Percentiles rank a stretch among this genome's conserved stretches.
phyloP scores from a whole-genome alignment of 2,113 vertebrate species.

The Zonotrichia leucophrys region DNA sequence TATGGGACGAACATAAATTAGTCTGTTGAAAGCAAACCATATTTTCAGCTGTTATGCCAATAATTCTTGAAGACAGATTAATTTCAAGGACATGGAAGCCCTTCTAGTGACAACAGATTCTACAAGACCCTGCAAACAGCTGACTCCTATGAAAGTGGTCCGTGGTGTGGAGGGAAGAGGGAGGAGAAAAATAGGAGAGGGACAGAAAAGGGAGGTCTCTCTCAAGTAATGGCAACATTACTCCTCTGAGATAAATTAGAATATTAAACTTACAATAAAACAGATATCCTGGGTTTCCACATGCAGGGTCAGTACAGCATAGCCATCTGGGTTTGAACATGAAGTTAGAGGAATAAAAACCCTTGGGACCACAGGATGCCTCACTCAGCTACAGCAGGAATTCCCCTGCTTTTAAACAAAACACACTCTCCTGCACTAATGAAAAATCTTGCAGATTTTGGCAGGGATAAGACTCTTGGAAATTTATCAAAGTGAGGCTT shows the following conservation, averaged over 20 bases:
- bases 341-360: not conserved
- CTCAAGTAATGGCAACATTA: not conserved
- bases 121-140: fast-evolving
- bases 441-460: not conserved
- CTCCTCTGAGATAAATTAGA: not conserved
- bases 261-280: not conserved
- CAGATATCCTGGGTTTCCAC: fast-evolving
- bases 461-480: not conserved
- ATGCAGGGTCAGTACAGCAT: not conserved
- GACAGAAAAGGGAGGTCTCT: not conserved
- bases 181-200: not conserved
- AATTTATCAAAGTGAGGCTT: not conserved
- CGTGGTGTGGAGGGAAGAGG: not conserved
- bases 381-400: not conserved
- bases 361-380: not conserved
- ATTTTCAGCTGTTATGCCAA: not conserved
- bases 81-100: not conserved
- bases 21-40: not conserved
- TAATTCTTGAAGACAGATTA: not conserved
- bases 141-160: not conserved
- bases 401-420: not conserved
- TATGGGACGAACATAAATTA: not conserved
- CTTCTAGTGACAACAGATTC: not conserved
- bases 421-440: not conserved
- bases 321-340: fast-evolving